A percentile compares a stretch with the other conserved stretches of the same genome.
phyloP scores from a whole-genome alignment of 2,797 vertebrate genomes.

The Falco novaeseelandiae region DNA sequence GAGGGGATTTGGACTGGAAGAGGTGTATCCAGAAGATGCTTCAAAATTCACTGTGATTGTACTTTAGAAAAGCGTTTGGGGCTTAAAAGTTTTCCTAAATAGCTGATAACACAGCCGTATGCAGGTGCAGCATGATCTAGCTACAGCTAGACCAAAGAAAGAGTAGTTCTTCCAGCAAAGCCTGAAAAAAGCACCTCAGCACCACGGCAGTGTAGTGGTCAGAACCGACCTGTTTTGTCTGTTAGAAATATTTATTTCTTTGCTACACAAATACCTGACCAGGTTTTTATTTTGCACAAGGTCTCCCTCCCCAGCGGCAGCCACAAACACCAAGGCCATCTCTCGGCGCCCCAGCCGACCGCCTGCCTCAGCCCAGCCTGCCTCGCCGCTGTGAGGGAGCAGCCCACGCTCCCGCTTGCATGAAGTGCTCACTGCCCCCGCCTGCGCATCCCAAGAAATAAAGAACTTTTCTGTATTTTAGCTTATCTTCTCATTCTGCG shows the following conservation, averaged over 20 bases:
- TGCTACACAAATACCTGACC: neutral
- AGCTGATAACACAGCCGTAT: neutral
- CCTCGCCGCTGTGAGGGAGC: neutral
- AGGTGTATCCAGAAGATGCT: neutral
- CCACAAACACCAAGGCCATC: neutral
- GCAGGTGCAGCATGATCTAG: neutral
- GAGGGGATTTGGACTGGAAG: neutral
- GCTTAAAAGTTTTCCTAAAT: neutral
- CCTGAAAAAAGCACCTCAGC: neutral
- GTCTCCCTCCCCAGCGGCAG: neutral
- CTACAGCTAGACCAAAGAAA: neutral
- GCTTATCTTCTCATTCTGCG: neutral
- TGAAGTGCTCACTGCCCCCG: accelerated
- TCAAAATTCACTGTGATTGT: neutral
- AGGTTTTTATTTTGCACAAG: neutral
- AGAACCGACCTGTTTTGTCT: neutral
- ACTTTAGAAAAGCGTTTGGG: neutral
- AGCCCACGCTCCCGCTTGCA: accelerated
- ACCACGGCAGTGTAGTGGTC: neutral
- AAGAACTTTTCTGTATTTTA: neutral
- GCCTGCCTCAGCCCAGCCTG: neutral
- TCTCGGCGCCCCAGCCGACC: neutral
- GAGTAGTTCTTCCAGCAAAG: neutral
- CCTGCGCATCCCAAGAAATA: accelerated
- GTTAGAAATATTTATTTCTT: neutral